Conservation (phyloP, 2,888 invertebrate genomes). For the Hypomecis atomaria region DNA sequence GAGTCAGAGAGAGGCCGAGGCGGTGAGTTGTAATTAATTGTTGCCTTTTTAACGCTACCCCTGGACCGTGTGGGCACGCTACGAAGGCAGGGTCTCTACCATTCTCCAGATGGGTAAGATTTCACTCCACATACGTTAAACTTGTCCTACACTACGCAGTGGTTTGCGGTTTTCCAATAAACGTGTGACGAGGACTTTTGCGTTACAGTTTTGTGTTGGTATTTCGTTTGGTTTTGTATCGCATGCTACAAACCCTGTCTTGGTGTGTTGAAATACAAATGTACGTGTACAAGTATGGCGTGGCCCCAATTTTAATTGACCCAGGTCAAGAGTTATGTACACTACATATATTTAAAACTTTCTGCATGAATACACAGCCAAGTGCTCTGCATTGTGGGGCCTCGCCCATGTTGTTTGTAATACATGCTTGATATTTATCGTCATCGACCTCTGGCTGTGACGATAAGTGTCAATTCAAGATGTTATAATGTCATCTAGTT, state of each 20-base stretch:
- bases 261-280: neutral
- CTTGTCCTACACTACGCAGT: neutral
- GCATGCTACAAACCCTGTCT: neutral
- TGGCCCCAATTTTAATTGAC: neutral
- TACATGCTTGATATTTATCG: neutral
- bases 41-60: slow-evolving; percentile 84
- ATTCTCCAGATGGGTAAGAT: slow-evolving; percentile 89
- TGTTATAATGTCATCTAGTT: neutral
- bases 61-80: slow-evolving; percentile 75
- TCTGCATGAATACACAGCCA: neutral
- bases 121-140: slow-evolving; percentile 4
- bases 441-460: neutral
- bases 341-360: neutral
- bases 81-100: slow-evolving; percentile 89
- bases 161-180: neutral
- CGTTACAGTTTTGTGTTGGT: too few relatives aligned
- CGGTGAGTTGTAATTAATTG: slow-evolving; percentile 81
- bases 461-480: slow-evolving; percentile 4
- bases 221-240: neutral
- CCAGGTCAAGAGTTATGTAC: neutral
- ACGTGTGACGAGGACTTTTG: neutral
- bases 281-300: neutral
- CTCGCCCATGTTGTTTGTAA: neutral
- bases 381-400: neutral
- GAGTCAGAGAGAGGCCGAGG: slow-evolving; percentile 57